phyloP scores from a whole-genome alignment of 2,888 invertebrate species.

The Nephrotoma guestfalica region DNA sequence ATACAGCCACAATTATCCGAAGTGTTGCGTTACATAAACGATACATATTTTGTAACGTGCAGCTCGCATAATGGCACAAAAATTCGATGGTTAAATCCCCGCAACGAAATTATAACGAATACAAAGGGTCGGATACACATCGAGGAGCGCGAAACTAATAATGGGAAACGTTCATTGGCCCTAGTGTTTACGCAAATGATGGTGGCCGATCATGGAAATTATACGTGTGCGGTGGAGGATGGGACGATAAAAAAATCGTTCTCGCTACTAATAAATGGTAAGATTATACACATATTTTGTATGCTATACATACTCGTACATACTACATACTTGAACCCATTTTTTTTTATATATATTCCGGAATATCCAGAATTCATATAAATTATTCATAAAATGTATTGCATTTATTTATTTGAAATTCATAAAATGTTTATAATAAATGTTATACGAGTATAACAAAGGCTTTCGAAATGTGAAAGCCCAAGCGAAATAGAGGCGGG shows the following conservation, averaged over 20 bases:
- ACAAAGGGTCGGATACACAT: constrained; percentile 33
- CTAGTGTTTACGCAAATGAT: constrained; percentile 35
- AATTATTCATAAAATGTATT: not conserved
- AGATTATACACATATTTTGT: constrained; percentile 15
- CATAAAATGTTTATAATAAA: not conserved
- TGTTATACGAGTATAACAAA: not conserved
- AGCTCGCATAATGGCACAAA: constrained; percentile 22
- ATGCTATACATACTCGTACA: not conserved
- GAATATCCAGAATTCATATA: not conserved
- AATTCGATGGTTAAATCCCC: constrained; percentile 30
- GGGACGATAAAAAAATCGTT: constrained; percentile 24
- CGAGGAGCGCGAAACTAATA: constrained; percentile 18
- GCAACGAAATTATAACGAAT: constrained; percentile 27
- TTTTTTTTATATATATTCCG: not conserved
- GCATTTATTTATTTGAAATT: not conserved
- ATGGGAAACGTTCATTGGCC: constrained; percentile 25
- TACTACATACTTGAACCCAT: not conserved
- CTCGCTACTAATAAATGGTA: constrained; percentile 32
- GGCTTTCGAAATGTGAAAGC: not conserved
- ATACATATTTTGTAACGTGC: constrained; percentile 33
- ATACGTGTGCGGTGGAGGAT: constrained; percentile 31
- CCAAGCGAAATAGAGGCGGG: not conserved
- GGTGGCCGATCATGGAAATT: constrained; percentile 34
- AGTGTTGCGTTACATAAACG: constrained; percentile 32
- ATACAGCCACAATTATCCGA: constrained; percentile 26